Evolutionary conservation across 2,113 vertebrate genomes (phyloP).

Genomic region (Megaptera novaeangliae): DNA sequence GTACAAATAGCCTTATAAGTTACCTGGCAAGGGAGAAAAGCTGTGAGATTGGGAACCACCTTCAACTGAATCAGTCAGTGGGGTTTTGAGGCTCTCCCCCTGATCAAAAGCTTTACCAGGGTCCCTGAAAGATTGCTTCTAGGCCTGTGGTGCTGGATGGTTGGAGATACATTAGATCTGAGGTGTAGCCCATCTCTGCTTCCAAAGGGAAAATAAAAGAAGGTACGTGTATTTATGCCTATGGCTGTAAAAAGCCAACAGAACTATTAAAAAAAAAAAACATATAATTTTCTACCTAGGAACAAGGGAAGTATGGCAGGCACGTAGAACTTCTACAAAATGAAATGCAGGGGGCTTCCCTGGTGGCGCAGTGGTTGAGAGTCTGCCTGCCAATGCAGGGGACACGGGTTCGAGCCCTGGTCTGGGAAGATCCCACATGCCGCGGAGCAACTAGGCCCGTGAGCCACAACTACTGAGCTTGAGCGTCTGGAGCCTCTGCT

Average conservation of each 20-base stretch:
- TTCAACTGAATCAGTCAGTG: accelerated
- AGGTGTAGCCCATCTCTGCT: background rate
- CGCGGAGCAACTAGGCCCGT: no score
- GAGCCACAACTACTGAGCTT: no score
- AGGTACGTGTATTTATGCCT: background rate
- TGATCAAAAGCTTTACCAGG: accelerated
- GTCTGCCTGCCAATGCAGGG: no score
- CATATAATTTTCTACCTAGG: background rate
- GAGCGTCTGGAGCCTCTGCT: no score
- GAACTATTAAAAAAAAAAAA: background rate
- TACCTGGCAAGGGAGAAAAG: background rate
- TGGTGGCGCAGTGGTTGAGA: no score
- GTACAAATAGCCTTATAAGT: background rate
- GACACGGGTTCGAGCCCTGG: no score
- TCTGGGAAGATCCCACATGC: no score
- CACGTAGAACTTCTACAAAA: background rate
- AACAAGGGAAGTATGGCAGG: background rate
- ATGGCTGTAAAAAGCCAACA: background rate
- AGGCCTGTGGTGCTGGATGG: background rate
- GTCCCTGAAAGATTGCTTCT: background rate
- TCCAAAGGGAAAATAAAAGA: background rate
- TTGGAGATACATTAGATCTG: accelerated
- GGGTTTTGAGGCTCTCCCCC: background rate
- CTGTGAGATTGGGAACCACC: background rate
- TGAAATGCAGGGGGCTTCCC: background rate